A percentile compares a stretch with the other conserved stretches of the same genome.
These are phyloP conservation scores for Paratilapia polleni DNA, from an alignment of 2,113 vertebrate species.

Conservation along the genomic window DNA sequence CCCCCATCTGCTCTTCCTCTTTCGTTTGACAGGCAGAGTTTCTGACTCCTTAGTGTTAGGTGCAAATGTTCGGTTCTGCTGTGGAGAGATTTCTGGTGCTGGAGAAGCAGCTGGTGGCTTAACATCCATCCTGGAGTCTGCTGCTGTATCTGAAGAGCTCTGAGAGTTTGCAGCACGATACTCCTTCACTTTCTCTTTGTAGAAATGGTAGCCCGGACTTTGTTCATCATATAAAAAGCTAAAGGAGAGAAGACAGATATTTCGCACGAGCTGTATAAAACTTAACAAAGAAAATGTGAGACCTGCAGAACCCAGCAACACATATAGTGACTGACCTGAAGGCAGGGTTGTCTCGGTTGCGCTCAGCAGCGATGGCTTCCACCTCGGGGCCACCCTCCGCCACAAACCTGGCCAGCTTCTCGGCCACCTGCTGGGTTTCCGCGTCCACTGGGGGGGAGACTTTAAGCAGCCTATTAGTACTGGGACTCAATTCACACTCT, in stretches of 20 bases:
- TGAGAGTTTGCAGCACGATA: slow-evolving; percentile 78
- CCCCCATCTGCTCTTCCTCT: slow-evolving; percentile 96
- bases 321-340: slow-evolving; percentile 84
- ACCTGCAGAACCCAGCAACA: neutral
- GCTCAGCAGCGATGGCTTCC: slow-evolving; percentile 91
- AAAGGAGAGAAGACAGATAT: neutral
- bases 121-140: neutral
- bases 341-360: slow-evolving; percentile 89
- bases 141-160: slow-evolving; percentile 15
- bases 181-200: slow-evolving; percentile 89
- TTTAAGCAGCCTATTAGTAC: slow-evolving; percentile 99
- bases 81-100: neutral
- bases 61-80: slow-evolving; percentile 57
- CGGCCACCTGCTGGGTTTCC: slow-evolving; percentile 89
- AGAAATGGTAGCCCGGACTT: slow-evolving; percentile 87
- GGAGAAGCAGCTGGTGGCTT: slow-evolving; percentile 58
- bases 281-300: neutral
- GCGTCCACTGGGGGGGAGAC: slow-evolving; percentile 97
- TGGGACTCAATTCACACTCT: slow-evolving; percentile 91
- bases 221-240: slow-evolving; percentile 93
- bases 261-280: neutral
- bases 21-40: slow-evolving; percentile 82
- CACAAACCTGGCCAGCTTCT: slow-evolving; percentile 91
- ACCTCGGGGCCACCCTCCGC: slow-evolving; percentile 92
- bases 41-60: slow-evolving; percentile 27